Evolutionary conservation across 2,113 vertebrate species (phyloP).

Genomic region (Istiophorus platypterus): DNA sequence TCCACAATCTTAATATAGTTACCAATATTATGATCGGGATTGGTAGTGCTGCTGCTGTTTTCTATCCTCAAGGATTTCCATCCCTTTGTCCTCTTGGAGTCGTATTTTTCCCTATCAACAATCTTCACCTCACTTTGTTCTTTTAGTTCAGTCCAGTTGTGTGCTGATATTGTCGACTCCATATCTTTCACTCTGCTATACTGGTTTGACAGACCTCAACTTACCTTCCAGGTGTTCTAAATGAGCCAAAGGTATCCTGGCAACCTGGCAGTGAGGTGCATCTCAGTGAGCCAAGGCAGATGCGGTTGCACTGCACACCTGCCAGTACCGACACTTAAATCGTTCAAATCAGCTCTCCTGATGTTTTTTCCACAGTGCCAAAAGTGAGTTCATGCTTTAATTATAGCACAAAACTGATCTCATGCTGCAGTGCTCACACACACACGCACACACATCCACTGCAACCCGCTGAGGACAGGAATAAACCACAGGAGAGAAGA

Average conservation of each 20-base stretch:
- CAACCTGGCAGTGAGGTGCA: constrained; percentile 40
- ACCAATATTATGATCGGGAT: not conserved
- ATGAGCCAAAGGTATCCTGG: constrained; percentile 49
- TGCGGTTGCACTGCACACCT: constrained; percentile 55
- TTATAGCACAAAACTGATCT: constrained; percentile 23
- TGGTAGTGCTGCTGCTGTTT: constrained; percentile 26
- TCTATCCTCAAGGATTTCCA: constrained; percentile 10
- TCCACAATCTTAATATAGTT: not conserved
- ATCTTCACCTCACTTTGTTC: constrained; percentile 41
- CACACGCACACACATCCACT: constrained; percentile 10
- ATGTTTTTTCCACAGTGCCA: constrained; percentile 29
- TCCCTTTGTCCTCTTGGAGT: constrained; percentile 30
- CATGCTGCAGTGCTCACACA: constrained; percentile 12
- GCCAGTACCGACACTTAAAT: constrained; percentile 7
- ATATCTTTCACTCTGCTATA: constrained; percentile 42
- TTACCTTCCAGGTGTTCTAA: constrained; percentile 76
- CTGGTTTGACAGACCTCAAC: constrained; percentile 47
- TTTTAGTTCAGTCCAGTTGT: constrained; percentile 12
- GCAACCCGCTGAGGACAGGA: constrained; percentile 15
- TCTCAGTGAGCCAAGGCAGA: constrained; percentile 32
- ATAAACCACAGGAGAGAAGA: constrained; percentile 38
- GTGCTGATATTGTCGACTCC: constrained; percentile 31
- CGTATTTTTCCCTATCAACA: constrained; percentile 47
- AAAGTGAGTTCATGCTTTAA: constrained; percentile 28
- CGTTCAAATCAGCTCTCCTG: constrained; percentile 34